These are phyloP conservation scores for Zaprionus taronus DNA, from an alignment of 1,140 invertebrate genomes.

Conservation along the genomic window DNA sequence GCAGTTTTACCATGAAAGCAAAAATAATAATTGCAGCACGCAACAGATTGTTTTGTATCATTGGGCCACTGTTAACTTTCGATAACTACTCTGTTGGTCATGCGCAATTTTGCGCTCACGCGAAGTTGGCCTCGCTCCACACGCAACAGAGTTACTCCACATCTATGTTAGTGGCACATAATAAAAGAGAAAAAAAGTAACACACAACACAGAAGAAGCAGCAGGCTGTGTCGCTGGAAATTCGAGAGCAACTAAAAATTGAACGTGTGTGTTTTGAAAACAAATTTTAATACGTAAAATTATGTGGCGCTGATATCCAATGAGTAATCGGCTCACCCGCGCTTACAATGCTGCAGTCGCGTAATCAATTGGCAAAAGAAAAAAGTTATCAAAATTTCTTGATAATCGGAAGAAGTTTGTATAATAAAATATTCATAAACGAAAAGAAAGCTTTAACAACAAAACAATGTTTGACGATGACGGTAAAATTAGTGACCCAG, in stretches of 20 bases:
- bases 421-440: slow-evolving; percentile 22
- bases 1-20: too few relatives aligned
- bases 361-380: slow-evolving; percentile 19
- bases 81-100: slow-evolving; percentile 18
- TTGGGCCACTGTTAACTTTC: neutral
- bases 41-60: too few relatives aligned
- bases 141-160: slow-evolving; percentile 11
- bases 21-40: too few relatives aligned
- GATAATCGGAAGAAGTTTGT: slow-evolving; percentile 41
- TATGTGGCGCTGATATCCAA: slow-evolving; percentile 38
- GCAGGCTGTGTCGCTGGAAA: slow-evolving; percentile 40
- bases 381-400: slow-evolving; percentile 34
- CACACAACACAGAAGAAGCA: slow-evolving; percentile 19
- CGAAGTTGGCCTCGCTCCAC: slow-evolving; percentile 7
- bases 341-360: slow-evolving; percentile 41
- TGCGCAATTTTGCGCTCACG: neutral
- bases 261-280: slow-evolving; percentile 44
- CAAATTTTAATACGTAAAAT: slow-evolving; percentile 40
- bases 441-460: slow-evolving; percentile 70
- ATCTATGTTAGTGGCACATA: slow-evolving; percentile 12
- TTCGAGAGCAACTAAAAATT: slow-evolving; percentile 44
- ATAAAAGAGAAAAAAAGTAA: slow-evolving; percentile 24
- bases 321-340: slow-evolving; percentile 22
- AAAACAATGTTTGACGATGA: slow-evolving; percentile 62
- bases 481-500: slow-evolving; percentile 71